These are phyloP conservation scores for Cyanistes caeruleus DNA, from an alignment of 2,113 vertebrate genomes.

Conservation along the genomic window DNA sequence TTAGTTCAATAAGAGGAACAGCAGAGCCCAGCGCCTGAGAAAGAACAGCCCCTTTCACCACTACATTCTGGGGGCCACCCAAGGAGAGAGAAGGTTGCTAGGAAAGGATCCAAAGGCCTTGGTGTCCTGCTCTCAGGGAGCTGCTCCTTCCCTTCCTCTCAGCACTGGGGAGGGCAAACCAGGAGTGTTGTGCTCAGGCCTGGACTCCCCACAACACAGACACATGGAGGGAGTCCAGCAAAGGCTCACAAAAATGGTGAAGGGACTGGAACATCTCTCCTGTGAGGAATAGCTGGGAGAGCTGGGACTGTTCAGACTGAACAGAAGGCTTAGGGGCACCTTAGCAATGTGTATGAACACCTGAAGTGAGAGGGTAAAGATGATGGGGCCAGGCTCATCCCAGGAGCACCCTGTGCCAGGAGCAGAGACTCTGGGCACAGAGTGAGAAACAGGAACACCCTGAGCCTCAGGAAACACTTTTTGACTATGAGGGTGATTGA, in stretches of 20 bases:
- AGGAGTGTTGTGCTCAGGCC: neutral
- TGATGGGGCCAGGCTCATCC: accelerated
- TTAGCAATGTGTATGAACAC: neutral
- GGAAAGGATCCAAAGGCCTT: neutral
- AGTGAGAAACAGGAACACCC: neutral
- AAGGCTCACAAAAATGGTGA: neutral
- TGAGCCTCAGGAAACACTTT: neutral
- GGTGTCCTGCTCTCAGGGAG: neutral
- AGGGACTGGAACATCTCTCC: neutral
- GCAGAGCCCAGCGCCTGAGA: neutral
- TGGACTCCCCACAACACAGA: neutral
- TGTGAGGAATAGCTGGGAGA: neutral
- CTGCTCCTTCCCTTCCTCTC: neutral
- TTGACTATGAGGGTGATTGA: accelerated
- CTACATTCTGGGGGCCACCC: neutral
- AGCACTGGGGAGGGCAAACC: neutral
- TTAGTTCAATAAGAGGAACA: neutral
- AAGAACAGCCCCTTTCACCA: neutral
- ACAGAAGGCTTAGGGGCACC: neutral
- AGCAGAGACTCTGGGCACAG: no score
- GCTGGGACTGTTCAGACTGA: neutral
- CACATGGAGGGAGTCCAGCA: neutral
- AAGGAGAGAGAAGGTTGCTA: neutral
- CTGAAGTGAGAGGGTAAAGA: neutral
- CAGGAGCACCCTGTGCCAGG: neutral